These are phyloP conservation scores for Clarias macrocephalus DNA, from an alignment of 2,113 vertebrate species.

Conservation along the genomic window DNA sequence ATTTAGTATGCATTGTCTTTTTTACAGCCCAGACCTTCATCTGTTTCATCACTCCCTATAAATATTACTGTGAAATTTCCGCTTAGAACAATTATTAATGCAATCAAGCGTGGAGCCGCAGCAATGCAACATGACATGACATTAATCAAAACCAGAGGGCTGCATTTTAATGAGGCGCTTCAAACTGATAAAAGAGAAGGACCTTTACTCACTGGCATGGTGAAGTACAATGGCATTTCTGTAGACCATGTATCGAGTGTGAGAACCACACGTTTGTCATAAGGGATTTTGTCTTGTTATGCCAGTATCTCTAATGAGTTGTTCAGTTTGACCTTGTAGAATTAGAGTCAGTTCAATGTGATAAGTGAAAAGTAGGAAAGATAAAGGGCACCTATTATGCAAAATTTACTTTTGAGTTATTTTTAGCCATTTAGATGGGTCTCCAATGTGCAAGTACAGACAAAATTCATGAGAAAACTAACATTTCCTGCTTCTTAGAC, in stretches of 20 bases:
- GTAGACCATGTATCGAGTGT: background rate
- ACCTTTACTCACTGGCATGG: background rate
- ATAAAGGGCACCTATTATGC: background rate
- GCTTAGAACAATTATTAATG: constrained; percentile 35
- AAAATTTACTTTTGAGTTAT: too few species aligned
- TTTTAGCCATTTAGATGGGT: too few species aligned
- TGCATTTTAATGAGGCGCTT: constrained; percentile 41
- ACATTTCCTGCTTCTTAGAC: too few species aligned
- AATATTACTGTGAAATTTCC: constrained; percentile 32
- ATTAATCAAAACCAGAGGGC: constrained; percentile 33
- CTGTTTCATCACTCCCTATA: background rate
- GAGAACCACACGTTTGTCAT: too few species aligned
- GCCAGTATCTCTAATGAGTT: background rate
- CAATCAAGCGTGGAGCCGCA: constrained; percentile 21
- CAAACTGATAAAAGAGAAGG: constrained; percentile 14
- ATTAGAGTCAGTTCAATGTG: background rate
- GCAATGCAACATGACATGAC: constrained; percentile 39
- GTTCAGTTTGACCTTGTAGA: background rate
- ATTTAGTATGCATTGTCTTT: background rate
- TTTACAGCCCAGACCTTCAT: constrained; percentile 27
- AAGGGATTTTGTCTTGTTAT: background rate
- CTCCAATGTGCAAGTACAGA: too few species aligned
- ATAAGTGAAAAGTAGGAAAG: background rate
- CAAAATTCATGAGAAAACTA: too few species aligned
- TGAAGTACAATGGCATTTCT: constrained; percentile 15